These are phyloP conservation scores for Anguilla anguilla DNA, from an alignment of 2,797 vertebrate species.

Conservation along the genomic window DNA sequence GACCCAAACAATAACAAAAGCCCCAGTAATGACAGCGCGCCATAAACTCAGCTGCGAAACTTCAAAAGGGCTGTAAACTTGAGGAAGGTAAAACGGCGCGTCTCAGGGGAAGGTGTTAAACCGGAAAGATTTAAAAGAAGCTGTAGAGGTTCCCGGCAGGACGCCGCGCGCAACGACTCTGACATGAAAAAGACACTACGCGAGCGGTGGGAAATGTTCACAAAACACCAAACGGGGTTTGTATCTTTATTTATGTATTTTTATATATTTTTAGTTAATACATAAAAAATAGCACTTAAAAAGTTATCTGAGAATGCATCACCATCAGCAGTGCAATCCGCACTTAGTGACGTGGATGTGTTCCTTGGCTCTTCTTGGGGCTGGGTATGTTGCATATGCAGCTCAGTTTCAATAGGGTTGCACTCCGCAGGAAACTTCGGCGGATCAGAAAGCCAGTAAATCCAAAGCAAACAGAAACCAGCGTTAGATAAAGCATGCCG, in stretches of 20 bases:
- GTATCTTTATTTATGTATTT: neutral
- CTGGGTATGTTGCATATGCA: neutral
- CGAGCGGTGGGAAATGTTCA: neutral
- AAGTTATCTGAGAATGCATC: neutral
- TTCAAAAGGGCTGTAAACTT: constrained; percentile 2
- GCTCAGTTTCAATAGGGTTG: neutral
- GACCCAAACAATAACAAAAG: neutral
- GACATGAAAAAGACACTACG: neutral
- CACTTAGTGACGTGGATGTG: neutral
- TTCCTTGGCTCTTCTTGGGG: neutral
- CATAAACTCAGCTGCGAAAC: neutral
- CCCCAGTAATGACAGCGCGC: neutral
- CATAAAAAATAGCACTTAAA: neutral
- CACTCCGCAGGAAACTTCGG: too few relatives aligned
- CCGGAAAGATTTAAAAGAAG: neutral
- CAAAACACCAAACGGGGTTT: neutral
- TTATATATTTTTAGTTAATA: neutral
- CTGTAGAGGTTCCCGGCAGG: neutral
- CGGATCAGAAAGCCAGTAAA: neutral
- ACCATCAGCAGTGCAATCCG: neutral
- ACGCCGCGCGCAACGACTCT: neutral
- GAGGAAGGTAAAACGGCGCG: neutral
- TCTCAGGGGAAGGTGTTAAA: neutral
- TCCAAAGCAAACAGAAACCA: neutral
- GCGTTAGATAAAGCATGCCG: too few relatives aligned